Conservation (phyloP, 2,888 invertebrate species). For the Xylota segnis region DNA sequence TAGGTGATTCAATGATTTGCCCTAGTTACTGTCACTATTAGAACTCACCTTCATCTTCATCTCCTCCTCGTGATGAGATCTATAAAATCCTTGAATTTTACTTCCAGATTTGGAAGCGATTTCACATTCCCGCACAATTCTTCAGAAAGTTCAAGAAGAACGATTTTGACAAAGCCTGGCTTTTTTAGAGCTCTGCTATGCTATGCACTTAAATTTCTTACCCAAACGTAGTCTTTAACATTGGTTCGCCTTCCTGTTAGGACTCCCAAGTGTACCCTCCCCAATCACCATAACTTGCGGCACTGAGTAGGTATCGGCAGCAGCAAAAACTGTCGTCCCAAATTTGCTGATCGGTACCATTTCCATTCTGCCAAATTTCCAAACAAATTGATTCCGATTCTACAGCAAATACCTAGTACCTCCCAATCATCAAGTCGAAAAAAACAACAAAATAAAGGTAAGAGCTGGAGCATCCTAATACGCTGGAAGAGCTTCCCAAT, state of each 20-base stretch:
- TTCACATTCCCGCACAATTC: too few species aligned
- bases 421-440: conserved; percentile 31
- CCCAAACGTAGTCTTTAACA: too few species aligned
- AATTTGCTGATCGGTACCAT: conserved; percentile 26
- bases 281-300: conserved; percentile 15
- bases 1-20: too few species aligned
- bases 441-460: conserved; percentile 18
- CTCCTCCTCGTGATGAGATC: too few species aligned
- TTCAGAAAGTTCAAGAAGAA: too few species aligned
- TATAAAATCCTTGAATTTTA: too few species aligned
- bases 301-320: background rate
- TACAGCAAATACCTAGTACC: conserved; percentile 25
- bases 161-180: too few species aligned
- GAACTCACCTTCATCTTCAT: too few species aligned
- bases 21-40: too few species aligned
- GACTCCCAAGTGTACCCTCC: background rate
- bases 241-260: background rate
- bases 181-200: too few species aligned
- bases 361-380: conserved; percentile 19
- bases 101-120: too few species aligned
- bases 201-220: too few species aligned
- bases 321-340: background rate
- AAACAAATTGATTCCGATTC: conserved; percentile 63
- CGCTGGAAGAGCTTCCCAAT: conserved; percentile 12
- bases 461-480: conserved; percentile 15